phyloP scores from a whole-genome alignment of 2,888 invertebrate genomes.

The Conus canariensis region DNA sequence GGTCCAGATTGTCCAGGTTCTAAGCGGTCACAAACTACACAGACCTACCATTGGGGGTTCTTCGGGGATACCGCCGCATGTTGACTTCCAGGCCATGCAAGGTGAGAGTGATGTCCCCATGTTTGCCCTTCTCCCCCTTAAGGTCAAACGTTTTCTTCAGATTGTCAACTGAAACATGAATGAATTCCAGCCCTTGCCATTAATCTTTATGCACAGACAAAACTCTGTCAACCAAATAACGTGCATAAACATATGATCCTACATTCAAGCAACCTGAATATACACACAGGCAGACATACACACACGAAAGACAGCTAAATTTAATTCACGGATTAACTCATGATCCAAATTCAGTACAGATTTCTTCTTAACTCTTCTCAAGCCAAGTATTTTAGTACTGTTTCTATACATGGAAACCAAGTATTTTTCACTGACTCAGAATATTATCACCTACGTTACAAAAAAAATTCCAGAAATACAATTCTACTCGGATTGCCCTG shows the following conservation, averaged over 20 bases:
- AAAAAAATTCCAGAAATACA: no score
- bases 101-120: slow-evolving; percentile 89
- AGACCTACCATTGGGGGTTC: slow-evolving; percentile 51
- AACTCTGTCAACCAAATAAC: not conserved
- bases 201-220: not conserved
- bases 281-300: not conserved
- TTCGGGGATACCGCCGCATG: slow-evolving; percentile 80
- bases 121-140: slow-evolving; percentile 79
- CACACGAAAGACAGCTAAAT: not conserved
- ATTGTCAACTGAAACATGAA: slow-evolving; percentile 82
- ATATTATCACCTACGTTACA: no score
- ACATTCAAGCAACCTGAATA: not conserved
- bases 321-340: no score
- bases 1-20: no score
- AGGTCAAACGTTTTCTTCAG: slow-evolving; percentile 90
- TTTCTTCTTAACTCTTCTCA: no score
- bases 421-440: no score
- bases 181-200: not conserved
- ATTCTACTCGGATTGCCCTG: no score
- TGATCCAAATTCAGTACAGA: no score
- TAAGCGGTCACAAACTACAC: no score
- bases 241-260: not conserved
- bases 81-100: slow-evolving; percentile 92
- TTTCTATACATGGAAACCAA: no score
- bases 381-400: no score